phyloP scores from a whole-genome alignment of 2,797 vertebrate genomes.

The Nasua narica region DNA sequence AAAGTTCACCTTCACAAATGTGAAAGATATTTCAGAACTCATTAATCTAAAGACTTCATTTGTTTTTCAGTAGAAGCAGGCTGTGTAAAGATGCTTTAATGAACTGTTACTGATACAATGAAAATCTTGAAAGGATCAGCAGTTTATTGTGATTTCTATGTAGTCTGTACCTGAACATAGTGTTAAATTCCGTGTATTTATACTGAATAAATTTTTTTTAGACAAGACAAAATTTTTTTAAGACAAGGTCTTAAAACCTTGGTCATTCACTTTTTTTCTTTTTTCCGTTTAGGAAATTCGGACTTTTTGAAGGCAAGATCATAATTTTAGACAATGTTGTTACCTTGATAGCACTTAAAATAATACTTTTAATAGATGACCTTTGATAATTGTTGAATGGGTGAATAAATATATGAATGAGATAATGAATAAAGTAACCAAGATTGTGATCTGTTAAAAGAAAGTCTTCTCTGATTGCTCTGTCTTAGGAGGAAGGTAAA shows the following conservation, averaged over 20 bases:
- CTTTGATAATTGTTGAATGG: neutral
- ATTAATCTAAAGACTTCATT: neutral
- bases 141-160: neutral
- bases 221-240: too few species aligned
- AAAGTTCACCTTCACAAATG: conserved; percentile 50
- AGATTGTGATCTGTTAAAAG: neutral
- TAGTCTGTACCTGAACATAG: neutral
- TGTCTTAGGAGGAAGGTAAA: neutral
- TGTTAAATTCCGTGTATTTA: neutral
- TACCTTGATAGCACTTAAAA: neutral
- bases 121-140: neutral
- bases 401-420: neutral
- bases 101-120: neutral
- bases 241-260: neutral
- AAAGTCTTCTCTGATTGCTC: neutral
- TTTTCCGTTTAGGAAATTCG: neutral
- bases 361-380: neutral
- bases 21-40: conserved; percentile 61
- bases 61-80: neutral
- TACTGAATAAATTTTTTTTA: too few species aligned
- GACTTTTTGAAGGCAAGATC: neutral
- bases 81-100: neutral
- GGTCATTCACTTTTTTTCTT: neutral
- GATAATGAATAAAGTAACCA: neutral
- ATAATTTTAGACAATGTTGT: neutral